phyloP scores from a whole-genome alignment of 2,888 invertebrate genomes.

The Dione juno region DNA sequence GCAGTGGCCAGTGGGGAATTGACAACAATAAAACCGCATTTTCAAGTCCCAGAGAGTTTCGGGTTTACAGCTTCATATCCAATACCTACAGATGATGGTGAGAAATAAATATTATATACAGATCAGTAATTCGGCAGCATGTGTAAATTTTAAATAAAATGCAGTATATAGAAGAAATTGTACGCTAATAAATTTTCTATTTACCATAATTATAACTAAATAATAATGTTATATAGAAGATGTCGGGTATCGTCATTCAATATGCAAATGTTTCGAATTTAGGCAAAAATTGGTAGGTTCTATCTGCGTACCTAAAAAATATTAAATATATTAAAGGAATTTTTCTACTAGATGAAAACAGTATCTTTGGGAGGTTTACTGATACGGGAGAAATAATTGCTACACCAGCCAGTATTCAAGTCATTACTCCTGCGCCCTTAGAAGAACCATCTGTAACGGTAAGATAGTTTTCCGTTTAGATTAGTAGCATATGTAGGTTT shows the following conservation, averaged over 20 bases:
- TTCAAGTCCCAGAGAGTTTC: conserved; percentile 55
- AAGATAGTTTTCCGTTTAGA: conserved; percentile 25
- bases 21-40: conserved; percentile 58
- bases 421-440: conserved; percentile 47
- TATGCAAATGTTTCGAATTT: too few species aligned
- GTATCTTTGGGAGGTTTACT: conserved; percentile 74
- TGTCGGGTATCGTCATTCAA: too few species aligned
- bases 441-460: conserved; percentile 62
- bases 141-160: too few species aligned
- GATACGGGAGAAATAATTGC: conserved; percentile 58
- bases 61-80: conserved; percentile 55
- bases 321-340: too few species aligned
- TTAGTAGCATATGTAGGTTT: background rate
- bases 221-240: too few species aligned
- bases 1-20: conserved; percentile 53
- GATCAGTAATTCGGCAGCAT: too few species aligned
- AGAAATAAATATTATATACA: conserved; percentile 33
- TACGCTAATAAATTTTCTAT: too few species aligned
- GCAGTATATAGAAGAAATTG: too few species aligned
- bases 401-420: conserved; percentile 51
- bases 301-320: background rate
- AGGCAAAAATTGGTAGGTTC: too few species aligned
- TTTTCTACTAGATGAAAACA: conserved; percentile 69
- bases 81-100: conserved; percentile 69
- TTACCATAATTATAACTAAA: too few species aligned